These are phyloP conservation scores for Cenopis cana DNA, from an alignment of 2,888 invertebrate species.

Conservation along the genomic window DNA sequence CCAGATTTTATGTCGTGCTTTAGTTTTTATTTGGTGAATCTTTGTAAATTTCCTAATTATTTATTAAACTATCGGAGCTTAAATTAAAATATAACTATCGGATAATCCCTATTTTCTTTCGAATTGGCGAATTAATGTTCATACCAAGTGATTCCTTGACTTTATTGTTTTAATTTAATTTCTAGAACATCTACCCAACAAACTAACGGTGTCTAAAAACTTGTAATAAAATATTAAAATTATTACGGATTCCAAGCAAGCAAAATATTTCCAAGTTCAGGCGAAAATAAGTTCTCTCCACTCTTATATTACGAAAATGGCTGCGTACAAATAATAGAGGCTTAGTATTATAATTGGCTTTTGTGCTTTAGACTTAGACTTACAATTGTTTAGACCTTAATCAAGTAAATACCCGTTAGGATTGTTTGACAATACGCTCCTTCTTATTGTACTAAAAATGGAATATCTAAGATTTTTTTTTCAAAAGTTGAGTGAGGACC, in stretches of 20 bases:
- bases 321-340: neutral
- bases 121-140: too few species aligned
- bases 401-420: neutral
- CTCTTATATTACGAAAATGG: neutral
- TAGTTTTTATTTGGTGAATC: too few species aligned
- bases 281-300: too few species aligned
- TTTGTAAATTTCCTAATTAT: too few species aligned
- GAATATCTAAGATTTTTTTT: neutral
- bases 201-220: neutral
- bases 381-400: neutral
- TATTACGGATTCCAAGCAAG: neutral
- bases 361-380: neutral
- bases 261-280: neutral
- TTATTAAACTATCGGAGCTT: too few species aligned
- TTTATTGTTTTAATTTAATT: too few species aligned
- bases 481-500: neutral
- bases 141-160: too few species aligned
- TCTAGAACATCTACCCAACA: neutral
- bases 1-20: too few species aligned
- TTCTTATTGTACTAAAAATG: neutral
- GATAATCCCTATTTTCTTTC: too few species aligned
- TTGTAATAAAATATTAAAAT: neutral
- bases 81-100: too few species aligned
- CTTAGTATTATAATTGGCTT: slow-evolving; percentile 10
- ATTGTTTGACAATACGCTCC: neutral